These are phyloP conservation scores for Teleogryllus occipitalis DNA, from an alignment of 1,140 invertebrate genomes.

Conservation along the genomic window DNA sequence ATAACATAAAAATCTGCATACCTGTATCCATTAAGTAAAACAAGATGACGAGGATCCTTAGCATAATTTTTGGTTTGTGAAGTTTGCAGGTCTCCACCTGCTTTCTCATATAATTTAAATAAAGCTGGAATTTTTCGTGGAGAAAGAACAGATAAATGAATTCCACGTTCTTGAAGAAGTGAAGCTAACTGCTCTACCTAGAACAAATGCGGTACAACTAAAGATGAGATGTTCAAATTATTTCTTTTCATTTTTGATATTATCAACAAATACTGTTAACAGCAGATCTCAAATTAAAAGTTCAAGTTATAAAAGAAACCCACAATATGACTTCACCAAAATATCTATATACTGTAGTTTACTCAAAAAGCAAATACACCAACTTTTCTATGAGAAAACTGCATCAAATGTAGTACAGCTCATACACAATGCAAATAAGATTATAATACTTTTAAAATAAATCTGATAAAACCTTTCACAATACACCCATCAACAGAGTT, in stretches of 20 bases:
- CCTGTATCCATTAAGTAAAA: conserved; percentile 66
- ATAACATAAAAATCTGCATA: conserved; percentile 24
- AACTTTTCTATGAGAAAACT: too few relatives aligned
- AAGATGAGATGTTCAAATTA: too few relatives aligned
- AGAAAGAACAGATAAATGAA: conserved; percentile 79
- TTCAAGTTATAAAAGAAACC: too few relatives aligned
- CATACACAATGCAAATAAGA: too few relatives aligned
- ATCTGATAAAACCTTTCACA: conserved; percentile 43
- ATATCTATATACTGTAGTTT: too few relatives aligned
- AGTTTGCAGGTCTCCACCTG: conserved; percentile 69
- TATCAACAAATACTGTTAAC: too few relatives aligned
- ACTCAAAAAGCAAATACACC: too few relatives aligned
- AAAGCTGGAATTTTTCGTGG: conserved; percentile 77
- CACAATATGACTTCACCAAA: too few relatives aligned
- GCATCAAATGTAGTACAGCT: too few relatives aligned
- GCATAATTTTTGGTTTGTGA: conserved; percentile 84
- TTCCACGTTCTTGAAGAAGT: conserved; percentile 64
- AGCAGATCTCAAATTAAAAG: too few relatives aligned
- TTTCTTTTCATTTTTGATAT: too few relatives aligned
- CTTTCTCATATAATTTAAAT: conserved; percentile 71
- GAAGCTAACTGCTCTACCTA: conserved; percentile 60
- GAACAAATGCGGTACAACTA: background rate
- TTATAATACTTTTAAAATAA: too few relatives aligned
- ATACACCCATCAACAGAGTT: conserved; percentile 66
- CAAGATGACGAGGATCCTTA: conserved; percentile 75